Evolutionary conservation across 23 tunicate species (phyloP).

Genomic region (Halocynthia roretzi): DNA sequence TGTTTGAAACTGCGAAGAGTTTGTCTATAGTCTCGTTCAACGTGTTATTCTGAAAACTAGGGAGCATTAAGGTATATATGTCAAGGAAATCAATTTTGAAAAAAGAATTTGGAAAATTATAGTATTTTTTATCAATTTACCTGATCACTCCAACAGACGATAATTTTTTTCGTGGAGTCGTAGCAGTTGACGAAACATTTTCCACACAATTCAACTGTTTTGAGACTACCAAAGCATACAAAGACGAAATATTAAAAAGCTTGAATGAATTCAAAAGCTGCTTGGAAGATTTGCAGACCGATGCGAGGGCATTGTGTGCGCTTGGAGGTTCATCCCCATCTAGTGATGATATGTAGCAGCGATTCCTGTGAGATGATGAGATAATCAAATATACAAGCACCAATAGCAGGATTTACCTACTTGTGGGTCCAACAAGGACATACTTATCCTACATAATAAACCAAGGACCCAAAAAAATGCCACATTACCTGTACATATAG

Average conservation of each 20-base stretch:
- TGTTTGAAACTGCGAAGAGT: too few relatives aligned
- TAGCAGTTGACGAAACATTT: too few relatives aligned
- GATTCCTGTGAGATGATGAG: slow-evolving; percentile 3
- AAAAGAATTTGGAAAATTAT: too few relatives aligned
- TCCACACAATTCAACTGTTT: neutral
- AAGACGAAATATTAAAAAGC: slow-evolving; percentile 7
- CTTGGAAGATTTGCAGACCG: slow-evolving; percentile 20
- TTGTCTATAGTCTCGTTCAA: too few relatives aligned
- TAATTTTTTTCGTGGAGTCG: too few relatives aligned
- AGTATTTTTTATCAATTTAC: too few relatives aligned
- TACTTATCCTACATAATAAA: neutral
- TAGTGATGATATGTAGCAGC: slow-evolving; percentile 18
- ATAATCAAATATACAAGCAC: neutral
- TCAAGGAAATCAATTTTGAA: too few relatives aligned
- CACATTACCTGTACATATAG: slow-evolving; percentile 12
- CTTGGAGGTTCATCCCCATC: slow-evolving; percentile 14
- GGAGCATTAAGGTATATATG: too few relatives aligned
- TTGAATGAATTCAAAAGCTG: slow-evolving; percentile 20
- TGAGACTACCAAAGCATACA: slow-evolving; percentile 6
- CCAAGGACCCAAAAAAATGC: neutral
- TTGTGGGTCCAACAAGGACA: too few relatives aligned
- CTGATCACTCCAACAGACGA: too few relatives aligned
- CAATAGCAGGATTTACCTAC: too few relatives aligned
- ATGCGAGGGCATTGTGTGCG: slow-evolving; percentile 1
- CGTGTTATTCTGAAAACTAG: too few relatives aligned